Percentiles rank a stretch among this genome's conserved stretches.
Evolutionary conservation across 2,888 invertebrate species (phyloP).

Genomic region (Lasioglossum figueresi): DNA sequence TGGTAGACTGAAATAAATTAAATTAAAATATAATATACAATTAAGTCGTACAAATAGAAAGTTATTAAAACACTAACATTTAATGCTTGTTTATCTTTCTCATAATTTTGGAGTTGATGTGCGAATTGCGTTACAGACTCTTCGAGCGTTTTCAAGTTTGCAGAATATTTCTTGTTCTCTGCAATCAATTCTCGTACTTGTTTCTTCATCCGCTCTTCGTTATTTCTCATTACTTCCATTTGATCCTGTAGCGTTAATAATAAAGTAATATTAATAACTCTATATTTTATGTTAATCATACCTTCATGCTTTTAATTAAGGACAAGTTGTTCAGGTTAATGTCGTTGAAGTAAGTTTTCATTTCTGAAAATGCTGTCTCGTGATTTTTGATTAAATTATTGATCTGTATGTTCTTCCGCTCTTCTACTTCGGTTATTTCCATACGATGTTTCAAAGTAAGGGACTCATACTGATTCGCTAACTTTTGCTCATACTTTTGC

Average conservation of each 20-base stretch:
- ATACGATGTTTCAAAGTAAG: conserved; percentile 90
- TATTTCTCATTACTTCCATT: conserved; percentile 90
- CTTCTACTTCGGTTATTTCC: conserved; percentile 95
- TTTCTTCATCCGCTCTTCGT: conserved; percentile 91
- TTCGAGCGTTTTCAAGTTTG: conserved; percentile 90
- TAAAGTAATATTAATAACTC: neutral
- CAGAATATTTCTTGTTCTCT: conserved; percentile 90
- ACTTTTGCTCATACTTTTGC: conserved; percentile 90
- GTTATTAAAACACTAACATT: conserved; percentile 84
- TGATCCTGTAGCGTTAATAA: conserved; percentile 85
- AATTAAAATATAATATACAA: conserved; percentile 4
- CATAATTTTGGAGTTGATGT: conserved; percentile 92
- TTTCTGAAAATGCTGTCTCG: conserved; percentile 93
- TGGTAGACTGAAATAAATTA: conserved; percentile 85
- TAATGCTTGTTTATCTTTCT: conserved; percentile 92
- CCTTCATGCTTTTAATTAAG: conserved; percentile 94
- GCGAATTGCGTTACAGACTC: conserved; percentile 90
- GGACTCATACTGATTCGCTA: conserved; percentile 89
- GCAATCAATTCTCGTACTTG: conserved; percentile 88
- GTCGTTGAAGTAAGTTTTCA: conserved; percentile 98
- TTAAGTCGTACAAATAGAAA: neutral
- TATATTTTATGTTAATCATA: conserved; percentile 72
- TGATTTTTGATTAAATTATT: conserved; percentile 92
- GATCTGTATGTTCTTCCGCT: conserved; percentile 95
- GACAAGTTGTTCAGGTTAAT: conserved; percentile 97